These are phyloP conservation scores for Pharmacophagus antenor DNA, from an alignment of 2,888 invertebrate genomes.

Conservation along the genomic window DNA sequence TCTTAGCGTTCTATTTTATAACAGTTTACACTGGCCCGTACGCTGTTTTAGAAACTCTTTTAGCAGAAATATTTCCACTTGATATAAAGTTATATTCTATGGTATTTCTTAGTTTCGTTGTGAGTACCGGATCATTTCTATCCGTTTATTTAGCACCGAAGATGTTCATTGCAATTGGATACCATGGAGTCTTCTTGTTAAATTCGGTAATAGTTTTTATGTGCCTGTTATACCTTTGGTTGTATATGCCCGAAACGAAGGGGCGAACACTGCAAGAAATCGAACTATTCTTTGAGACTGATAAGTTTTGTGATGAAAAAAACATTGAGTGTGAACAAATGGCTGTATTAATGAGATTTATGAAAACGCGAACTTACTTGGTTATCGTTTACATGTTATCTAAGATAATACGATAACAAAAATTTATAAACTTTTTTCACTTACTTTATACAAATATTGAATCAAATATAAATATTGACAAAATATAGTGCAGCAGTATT, in stretches of 20 bases:
- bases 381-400: too few relatives aligned
- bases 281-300: conserved; percentile 35
- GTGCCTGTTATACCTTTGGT: conserved; percentile 37
- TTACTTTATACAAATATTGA: too few relatives aligned
- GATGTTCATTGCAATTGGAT: conserved; percentile 36
- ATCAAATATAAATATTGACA: too few relatives aligned
- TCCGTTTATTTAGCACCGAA: conserved; percentile 34
- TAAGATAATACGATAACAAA: too few relatives aligned
- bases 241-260: conserved; percentile 40
- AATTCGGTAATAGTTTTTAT: conserved; percentile 33
- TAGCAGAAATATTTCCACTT: conserved; percentile 39
- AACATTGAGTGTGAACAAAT: not conserved
- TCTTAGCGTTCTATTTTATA: conserved; percentile 37
- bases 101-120: not conserved
- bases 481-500: too few relatives aligned
- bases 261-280: conserved; percentile 40
- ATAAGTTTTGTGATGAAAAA: not conserved
- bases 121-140: conserved; percentile 33
- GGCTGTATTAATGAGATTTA: not conserved
- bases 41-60: conserved; percentile 37
- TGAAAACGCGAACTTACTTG: not conserved
- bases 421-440: too few relatives aligned
- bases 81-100: conserved; percentile 34
- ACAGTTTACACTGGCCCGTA: conserved; percentile 35
- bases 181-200: conserved; percentile 38